phyloP scores from a whole-genome alignment of 1,140 invertebrate genomes.

The Yoshiicerus persimilis region DNA sequence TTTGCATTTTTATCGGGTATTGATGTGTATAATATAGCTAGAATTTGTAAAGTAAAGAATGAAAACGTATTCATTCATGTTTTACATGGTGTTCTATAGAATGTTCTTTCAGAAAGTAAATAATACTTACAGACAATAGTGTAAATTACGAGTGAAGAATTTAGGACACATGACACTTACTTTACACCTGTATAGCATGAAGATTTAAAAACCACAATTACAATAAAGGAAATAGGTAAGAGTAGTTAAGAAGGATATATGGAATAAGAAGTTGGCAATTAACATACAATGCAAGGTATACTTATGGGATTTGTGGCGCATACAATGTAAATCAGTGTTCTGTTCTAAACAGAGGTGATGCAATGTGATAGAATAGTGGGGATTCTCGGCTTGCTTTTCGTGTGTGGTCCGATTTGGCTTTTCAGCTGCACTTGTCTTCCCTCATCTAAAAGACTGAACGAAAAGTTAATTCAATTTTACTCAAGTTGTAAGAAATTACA shows the following conservation, averaged over 20 bases:
- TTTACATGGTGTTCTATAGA: background rate
- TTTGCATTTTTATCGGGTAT: no score
- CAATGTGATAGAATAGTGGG: background rate
- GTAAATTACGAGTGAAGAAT: background rate
- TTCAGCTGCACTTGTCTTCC: slow-evolving; percentile 8
- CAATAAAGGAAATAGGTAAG: background rate
- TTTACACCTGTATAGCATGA: background rate
- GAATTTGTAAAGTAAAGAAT: background rate
- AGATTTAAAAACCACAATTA: background rate
- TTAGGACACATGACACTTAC: background rate
- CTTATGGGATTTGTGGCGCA: background rate
- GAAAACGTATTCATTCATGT: background rate
- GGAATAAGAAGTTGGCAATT: background rate
- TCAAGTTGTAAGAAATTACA: background rate
- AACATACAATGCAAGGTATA: background rate
- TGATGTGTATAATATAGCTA: background rate
- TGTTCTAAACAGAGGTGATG: background rate
- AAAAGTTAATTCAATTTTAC: background rate
- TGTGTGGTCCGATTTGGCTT: slow-evolving; percentile 1
- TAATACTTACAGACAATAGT: background rate
- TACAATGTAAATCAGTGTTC: background rate
- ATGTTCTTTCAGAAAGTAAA: background rate
- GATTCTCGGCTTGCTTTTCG: background rate
- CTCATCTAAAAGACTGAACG: background rate
- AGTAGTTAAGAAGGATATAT: background rate